Percentiles rank a stretch among this genome's conserved stretches.
phyloP scores from a whole-genome alignment of 2,113 vertebrate genomes.

The Ophiodon elongatus region DNA sequence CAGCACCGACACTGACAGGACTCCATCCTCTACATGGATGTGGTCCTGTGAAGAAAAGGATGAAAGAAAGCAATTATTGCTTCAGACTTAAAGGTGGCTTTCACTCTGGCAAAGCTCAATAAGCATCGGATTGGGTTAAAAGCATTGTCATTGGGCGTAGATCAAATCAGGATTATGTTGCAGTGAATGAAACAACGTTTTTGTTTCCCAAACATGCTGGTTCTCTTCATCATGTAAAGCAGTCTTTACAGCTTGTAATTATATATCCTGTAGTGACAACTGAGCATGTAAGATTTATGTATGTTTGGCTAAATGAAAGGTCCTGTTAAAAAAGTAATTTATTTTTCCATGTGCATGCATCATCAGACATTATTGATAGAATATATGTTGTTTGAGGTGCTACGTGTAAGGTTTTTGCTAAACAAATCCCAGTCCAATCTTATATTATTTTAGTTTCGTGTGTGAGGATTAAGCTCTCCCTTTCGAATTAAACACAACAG shows the following conservation, averaged over 20 bases:
- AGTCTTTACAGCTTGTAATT: neutral
- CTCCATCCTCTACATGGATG: conserved; percentile 91
- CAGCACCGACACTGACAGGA: conserved; percentile 88
- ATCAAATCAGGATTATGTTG: conserved; percentile 56
- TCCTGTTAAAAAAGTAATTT: neutral
- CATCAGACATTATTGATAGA: neutral
- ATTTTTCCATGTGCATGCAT: neutral
- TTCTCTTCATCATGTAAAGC: neutral
- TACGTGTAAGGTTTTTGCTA: neutral
- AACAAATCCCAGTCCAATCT: neutral
- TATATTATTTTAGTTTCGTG: neutral
- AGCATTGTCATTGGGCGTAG: conserved; percentile 26
- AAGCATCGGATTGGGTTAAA: conserved; percentile 37
- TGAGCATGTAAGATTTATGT: neutral
- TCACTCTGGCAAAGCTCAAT: conserved; percentile 39
- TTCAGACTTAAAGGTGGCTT: conserved; percentile 47
- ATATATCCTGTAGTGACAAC: neutral
- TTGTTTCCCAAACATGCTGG: conserved; percentile 15
- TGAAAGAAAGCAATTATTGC: conserved; percentile 66
- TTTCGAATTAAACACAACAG: neutral
- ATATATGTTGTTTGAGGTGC: neutral
- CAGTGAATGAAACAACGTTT: conserved; percentile 32
- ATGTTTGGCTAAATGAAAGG: neutral
- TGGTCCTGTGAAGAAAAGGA: conserved; percentile 89
- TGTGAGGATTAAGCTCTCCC: neutral